Percentiles rank a stretch among this genome's conserved stretches.
Evolutionary conservation across 2,888 invertebrate species (phyloP).

Genomic region (Molorchus minor): DNA sequence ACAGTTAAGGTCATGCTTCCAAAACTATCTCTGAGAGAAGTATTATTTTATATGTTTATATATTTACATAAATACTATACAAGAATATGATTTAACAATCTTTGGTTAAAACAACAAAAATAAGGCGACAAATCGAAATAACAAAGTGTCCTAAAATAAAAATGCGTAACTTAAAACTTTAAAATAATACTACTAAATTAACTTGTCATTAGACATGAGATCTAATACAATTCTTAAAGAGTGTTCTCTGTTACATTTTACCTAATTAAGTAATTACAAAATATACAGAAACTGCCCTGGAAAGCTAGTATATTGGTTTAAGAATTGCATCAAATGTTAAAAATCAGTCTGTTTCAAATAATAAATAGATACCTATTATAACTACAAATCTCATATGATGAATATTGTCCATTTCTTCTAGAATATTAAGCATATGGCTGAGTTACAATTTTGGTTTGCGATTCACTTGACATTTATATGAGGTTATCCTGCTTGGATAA

Average conservation of each 20-base stretch:
- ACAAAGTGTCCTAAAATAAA: slow-evolving; percentile 42
- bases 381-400: slow-evolving; percentile 23
- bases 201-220: slow-evolving; percentile 48
- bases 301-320: slow-evolving; percentile 32
- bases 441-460: slow-evolving; percentile 17
- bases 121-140: slow-evolving; percentile 41
- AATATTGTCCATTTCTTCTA: slow-evolving; percentile 23
- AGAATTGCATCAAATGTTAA: slow-evolving; percentile 44
- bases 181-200: slow-evolving; percentile 52
- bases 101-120: slow-evolving; percentile 57
- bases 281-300: slow-evolving; percentile 43
- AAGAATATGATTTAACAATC: slow-evolving; percentile 56
- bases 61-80: slow-evolving; percentile 61
- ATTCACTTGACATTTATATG: slow-evolving; percentile 9
- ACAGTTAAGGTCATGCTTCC: slow-evolving; percentile 22
- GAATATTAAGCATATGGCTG: slow-evolving; percentile 22
- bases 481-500: slow-evolving; percentile 12
- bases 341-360: slow-evolving; percentile 52
- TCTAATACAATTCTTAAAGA: slow-evolving; percentile 42
- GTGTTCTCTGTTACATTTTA: slow-evolving; percentile 32
- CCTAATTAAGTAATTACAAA: slow-evolving; percentile 43
- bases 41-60: slow-evolving; percentile 41
- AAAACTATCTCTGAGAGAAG: slow-evolving; percentile 32
- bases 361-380: slow-evolving; percentile 37
- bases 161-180: slow-evolving; percentile 31